Evolutionary conservation across 2,888 invertebrate species (phyloP), one percentile per base, ranked within the genome.

Genomic region (Netelia inedita): DNA sequence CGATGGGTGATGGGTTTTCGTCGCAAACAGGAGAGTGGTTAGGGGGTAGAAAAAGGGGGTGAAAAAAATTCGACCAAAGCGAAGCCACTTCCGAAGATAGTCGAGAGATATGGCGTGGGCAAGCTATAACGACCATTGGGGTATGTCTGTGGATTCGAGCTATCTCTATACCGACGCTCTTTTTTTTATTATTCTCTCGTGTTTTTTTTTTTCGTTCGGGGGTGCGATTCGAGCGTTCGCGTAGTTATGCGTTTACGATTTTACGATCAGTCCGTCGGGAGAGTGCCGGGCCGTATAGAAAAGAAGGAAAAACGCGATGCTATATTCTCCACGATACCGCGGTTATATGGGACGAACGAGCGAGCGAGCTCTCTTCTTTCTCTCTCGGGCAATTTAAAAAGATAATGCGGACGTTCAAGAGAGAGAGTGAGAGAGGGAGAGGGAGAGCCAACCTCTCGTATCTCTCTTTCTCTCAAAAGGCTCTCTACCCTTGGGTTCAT

Each of bases 401-500:
- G 90, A 92, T 92, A 92, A 92, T 90, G 87, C 88, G 82, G 86
- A 76, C 88, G 88, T 89, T 91, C 89, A 81, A 86, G 81, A 79
- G 82, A 53, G 55, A 53, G 71, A 86, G 81, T 74, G 82, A 53
- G 65, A 53, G 71, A 86, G 81, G 74, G 82, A 53, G 55, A 86
- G 81, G 74, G 82, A 53, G 65, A 53, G 63, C 16, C 55, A 61
- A n/a, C 23, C 14, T 74, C 53, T 63, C 85, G 83, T 82, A 74
- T 88, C 88, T 87, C 59, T 59, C 57, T 90, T 82, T 87, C 72
- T 81, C 82, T 85, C 79, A 83, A 85, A 86, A 87, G 83, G 83
- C 83, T 53, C 69, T 82, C 82, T 61, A 59, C 55, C 28, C 35
- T 35, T 6, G 35, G 83, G 65, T 50, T 79, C 79, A 79, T 74